Percentiles rank a stretch among this genome's conserved stretches.
Conservation (phyloP, 2,113 vertebrate species). For the Chiloscyllium plagiosum region DNA sequence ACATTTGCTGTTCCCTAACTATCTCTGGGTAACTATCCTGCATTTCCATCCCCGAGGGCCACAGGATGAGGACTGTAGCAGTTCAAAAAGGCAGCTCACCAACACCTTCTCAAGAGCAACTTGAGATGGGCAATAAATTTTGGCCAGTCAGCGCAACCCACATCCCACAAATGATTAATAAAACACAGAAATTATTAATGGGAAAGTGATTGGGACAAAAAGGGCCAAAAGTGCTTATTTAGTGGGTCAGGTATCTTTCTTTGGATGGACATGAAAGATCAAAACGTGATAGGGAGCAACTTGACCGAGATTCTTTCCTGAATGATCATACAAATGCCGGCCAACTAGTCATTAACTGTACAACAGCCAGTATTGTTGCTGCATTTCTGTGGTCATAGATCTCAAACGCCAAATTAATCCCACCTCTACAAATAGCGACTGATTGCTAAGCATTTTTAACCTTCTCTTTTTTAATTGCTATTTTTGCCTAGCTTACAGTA, state of each 20-base stretch:
- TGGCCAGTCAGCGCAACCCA: too few relatives aligned
- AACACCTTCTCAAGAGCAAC: too few relatives aligned
- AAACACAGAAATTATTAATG: neutral
- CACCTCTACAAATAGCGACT: neutral
- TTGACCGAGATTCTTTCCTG: neutral
- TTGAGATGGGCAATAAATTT: too few relatives aligned
- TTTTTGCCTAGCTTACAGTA: neutral
- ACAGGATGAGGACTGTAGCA: too few relatives aligned
- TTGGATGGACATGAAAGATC: neutral
- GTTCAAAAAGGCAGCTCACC: too few relatives aligned
- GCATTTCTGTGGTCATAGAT: neutral
- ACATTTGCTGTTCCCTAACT: too few relatives aligned
- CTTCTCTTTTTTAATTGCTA: neutral
- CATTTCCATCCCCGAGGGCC: too few relatives aligned
- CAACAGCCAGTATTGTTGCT: neutral
- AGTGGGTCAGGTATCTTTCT: neutral
- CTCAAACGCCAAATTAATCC: neutral
- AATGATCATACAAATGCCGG: neutral
- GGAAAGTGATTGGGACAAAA: neutral
- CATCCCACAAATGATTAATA: too few relatives aligned
- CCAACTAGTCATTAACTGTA: neutral
- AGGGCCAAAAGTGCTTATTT: neutral
- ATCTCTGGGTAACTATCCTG: too few relatives aligned
- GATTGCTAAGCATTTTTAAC: neutral
- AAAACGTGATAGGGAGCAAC: neutral